Evolutionary conservation across 2,113 vertebrate species (phyloP), one percentile per base, ranked within the genome.

Genomic region (Alexandromys fortis): DNA sequence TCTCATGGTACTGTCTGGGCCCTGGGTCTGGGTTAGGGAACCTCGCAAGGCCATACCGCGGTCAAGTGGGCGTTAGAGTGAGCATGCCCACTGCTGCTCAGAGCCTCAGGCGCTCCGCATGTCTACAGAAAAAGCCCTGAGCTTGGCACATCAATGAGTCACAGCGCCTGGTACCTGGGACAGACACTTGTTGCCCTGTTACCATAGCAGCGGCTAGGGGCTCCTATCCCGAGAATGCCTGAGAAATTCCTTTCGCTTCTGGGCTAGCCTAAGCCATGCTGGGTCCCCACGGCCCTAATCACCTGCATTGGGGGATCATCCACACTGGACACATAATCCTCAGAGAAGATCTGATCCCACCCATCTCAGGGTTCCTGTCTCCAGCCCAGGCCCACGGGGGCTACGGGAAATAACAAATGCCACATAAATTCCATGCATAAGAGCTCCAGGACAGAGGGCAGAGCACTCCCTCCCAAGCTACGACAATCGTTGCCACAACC

Each of bases 271-370:
- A 19, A 72, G 55, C 12, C 17, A 28, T 45, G 58, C 63, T 22
- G 35, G 22, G 52, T 33, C 49, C 11, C 45, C 47, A 42, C 83
- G 14, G 21, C 42, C 17, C 75, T 7, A 1, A 0, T 8, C 55
- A 38, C 33, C 33, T 13, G 22, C 35, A 9, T 2, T 13, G 14
- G 28, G 35, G 0, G 5, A 33, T 28, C 5, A 0, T 22, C 33
- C 5, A 0, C 11, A 30, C n/a, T 55, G 24, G 49, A 35, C 0
- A 3, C 0, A 1, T 42, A 0, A 0, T 7, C 47, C 55, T 76
- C 5, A 10, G 58, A 11, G 4, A 12, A 3, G 52, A 19, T 12
- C 76, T 5, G 8, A 42, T 16, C 70, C 58, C 22, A 2, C n/a
- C 1, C 0, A 28, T 24, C 21, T 38, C 5, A 0, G 70, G 73